Conservation (phyloP, 2,113 vertebrate genomes). For the Sander vitreus region DNA sequence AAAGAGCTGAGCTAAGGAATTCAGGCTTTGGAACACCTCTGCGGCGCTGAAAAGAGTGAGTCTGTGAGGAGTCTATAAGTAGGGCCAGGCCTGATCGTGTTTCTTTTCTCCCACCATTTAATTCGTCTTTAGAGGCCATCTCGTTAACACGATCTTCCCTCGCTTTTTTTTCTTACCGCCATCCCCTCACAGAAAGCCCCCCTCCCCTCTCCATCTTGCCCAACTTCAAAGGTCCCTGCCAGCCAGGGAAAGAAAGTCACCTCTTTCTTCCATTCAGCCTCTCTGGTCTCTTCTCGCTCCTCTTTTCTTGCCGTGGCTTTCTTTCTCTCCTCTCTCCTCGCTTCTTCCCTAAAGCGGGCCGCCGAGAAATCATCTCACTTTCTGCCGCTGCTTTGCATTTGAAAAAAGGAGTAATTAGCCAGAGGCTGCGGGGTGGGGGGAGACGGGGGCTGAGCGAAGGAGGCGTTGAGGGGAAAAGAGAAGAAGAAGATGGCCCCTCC, state of each 20-base stretch:
- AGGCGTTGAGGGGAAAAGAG: constrained; percentile 42
- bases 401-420: constrained; percentile 86
- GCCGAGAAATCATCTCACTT: constrained; percentile 87
- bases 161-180: constrained; percentile 65
- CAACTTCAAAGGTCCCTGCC: constrained; percentile 83
- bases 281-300: constrained; percentile 63
- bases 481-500: constrained; percentile 40
- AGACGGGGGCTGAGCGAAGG: constrained; percentile 26
- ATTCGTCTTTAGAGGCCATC: constrained; percentile 87
- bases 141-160: constrained; percentile 87
- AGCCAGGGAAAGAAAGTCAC: constrained; percentile 85
- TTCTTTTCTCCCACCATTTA: constrained; percentile 86
- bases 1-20: constrained; percentile 84
- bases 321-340: constrained; percentile 61
- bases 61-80: constrained; percentile 85
- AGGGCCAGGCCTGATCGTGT: constrained; percentile 82
- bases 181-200: constrained; percentile 48
- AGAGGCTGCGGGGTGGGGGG: constrained; percentile 62
- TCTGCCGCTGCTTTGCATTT: constrained; percentile 85
- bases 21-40: constrained; percentile 83
- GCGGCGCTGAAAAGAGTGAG: constrained; percentile 79
- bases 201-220: constrained; percentile 56
- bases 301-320: constrained; percentile 72
- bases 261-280: constrained; percentile 79
- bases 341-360: constrained; percentile 70